A percentile compares a stretch with the other conserved stretches of the same genome.
Conservation (phyloP, 2,888 invertebrate genomes). For the Catocala nupta region DNA sequence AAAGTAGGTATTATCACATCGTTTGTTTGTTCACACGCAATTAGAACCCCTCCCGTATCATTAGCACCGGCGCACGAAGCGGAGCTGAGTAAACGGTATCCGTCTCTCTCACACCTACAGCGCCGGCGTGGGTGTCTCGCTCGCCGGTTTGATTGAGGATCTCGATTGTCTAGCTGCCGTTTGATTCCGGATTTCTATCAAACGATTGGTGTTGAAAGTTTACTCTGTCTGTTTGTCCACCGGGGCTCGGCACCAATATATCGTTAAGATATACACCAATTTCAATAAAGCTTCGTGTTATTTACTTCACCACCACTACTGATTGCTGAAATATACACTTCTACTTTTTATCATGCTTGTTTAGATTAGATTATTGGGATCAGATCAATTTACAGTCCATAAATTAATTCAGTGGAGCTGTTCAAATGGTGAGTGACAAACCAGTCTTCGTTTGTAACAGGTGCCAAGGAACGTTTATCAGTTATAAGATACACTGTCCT, state of each 20-base stretch:
- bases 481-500: neutral
- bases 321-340: slow-evolving; percentile 20
- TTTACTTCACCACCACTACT: slow-evolving; percentile 25
- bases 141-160: slow-evolving; percentile 74
- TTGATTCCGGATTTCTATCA: slow-evolving; percentile 76
- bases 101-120: slow-evolving; percentile 60
- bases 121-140: slow-evolving; percentile 51
- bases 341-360: no score
- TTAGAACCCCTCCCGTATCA: slow-evolving; percentile 82
- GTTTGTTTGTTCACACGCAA: slow-evolving; percentile 83
- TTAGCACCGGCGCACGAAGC: slow-evolving; percentile 72
- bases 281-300: slow-evolving; percentile 29
- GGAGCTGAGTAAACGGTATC: slow-evolving; percentile 55
- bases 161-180: slow-evolving; percentile 69
- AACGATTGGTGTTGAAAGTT: slow-evolving; percentile 75
- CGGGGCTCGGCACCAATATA: slow-evolving; percentile 50
- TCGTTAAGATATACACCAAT: slow-evolving; percentile 44
- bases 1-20: slow-evolving; percentile 78
- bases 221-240: slow-evolving; percentile 65
- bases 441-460: no score
- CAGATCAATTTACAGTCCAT: no score
- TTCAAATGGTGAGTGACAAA: no score
- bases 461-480: no score
- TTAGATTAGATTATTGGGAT: no score
- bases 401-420: no score